These are phyloP conservation scores for Mesorhabditis sp. DNA, from an alignment of 2,888 invertebrate genomes.

Conservation along the genomic window DNA sequence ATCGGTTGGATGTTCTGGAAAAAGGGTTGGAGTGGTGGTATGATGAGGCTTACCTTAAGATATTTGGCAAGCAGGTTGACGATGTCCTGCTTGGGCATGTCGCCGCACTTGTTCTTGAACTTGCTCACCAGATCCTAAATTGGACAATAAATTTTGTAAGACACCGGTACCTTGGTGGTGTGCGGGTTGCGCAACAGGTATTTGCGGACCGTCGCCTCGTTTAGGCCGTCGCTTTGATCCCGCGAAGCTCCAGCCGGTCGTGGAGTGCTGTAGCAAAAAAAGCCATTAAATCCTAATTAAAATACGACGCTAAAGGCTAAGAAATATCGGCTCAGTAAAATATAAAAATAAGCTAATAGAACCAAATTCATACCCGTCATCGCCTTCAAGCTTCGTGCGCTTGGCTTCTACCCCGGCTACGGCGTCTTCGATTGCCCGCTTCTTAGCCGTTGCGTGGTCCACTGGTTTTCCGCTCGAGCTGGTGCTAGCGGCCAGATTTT, in stretches of 20 bases:
- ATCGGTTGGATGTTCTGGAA: slow-evolving; percentile 48
- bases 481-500: not conserved
- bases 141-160: not conserved
- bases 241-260: too few species aligned
- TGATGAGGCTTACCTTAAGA: slow-evolving; percentile 26
- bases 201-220: slow-evolving; percentile 68
- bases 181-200: slow-evolving; percentile 93
- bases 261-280: too few species aligned
- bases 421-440: slow-evolving; percentile 2
- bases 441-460: slow-evolving; percentile 3
- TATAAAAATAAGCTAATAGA: not conserved
- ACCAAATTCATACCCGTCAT: not conserved
- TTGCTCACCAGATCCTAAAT: slow-evolving; percentile 32
- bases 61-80: slow-evolving; percentile 49
- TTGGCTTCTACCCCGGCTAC: not conserved
- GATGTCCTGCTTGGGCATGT: slow-evolving; percentile 43
- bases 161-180: slow-evolving; percentile 82
- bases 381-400: not conserved
- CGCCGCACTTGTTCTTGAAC: slow-evolving; percentile 40
- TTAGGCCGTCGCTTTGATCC: slow-evolving; percentile 30
- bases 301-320: not conserved
- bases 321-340: not conserved
- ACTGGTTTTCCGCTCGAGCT: not conserved
- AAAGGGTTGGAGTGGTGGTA: not conserved
- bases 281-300: too few species aligned